Percentiles rank a stretch among this genome's conserved stretches.
Conservation (phyloP, 2,113 vertebrate species). For the Phylloscopus trochiloides region DNA sequence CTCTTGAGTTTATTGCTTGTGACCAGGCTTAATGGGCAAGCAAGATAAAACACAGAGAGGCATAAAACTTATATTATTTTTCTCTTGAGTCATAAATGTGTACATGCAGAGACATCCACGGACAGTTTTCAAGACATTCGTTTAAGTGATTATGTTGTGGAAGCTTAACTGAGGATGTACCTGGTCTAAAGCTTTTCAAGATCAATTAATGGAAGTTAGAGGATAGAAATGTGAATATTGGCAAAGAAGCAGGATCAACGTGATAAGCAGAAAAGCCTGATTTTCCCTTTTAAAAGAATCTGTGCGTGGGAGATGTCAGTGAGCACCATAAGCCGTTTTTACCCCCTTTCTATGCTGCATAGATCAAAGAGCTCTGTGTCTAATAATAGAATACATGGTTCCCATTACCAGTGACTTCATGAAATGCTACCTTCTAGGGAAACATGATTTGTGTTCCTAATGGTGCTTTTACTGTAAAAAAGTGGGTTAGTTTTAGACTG, state of each 20-base stretch:
- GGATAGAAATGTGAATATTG: neutral
- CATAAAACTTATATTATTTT: neutral
- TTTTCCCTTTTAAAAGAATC: neutral
- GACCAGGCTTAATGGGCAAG: neutral
- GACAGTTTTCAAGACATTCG: neutral
- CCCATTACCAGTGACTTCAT: neutral
- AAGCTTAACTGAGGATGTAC: neutral
- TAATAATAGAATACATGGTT: neutral
- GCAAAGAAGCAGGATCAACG: neutral
- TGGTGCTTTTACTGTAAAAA: constrained; percentile 15
- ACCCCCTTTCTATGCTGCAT: neutral
- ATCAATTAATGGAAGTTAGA: neutral
- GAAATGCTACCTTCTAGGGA: neutral
- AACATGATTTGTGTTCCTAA: neutral
- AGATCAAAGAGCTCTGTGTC: neutral
- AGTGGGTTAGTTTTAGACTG: neutral
- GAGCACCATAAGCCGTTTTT: neutral
- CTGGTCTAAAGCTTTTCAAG: neutral
- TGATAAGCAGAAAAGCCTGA: neutral
- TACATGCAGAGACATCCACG: neutral
- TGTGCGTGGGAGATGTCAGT: neutral
- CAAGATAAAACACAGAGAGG: neutral
- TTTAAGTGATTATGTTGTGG: neutral
- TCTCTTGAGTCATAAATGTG: neutral
- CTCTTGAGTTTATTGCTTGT: neutral